Base-by-base conservation (phyloP, 1,140 invertebrate species). In the Holcopasites calliopsidis region DNA sequence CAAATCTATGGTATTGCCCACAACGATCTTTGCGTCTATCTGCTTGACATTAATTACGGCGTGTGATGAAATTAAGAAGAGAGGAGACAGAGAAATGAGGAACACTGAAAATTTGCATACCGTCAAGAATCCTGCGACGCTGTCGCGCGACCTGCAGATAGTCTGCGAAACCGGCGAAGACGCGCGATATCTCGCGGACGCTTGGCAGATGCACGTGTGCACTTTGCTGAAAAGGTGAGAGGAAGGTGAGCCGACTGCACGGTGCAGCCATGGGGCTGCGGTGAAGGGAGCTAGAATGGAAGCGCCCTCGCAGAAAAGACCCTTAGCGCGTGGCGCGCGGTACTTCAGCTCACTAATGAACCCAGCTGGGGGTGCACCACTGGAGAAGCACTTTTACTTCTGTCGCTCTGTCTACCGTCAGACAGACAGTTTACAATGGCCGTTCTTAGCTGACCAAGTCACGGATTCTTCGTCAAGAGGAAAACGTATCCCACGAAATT, bases 321-420 rank as follows among this genome's bases (percentile, higher is more conserved):
- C 87, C 85, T 88, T 85, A 80, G 74, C 57, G 70, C 77, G 69
- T 52, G 71, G 68, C 73, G 82, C 70, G 80, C 80, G 75, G 82
- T 84, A 88, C 89, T 90, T 86, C 80, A 89, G 88, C 88, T 88
- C 87, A 90, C 89, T 90, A 90, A 90, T 90, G 89, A 90, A 90
- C 88, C 87, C 86, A 84, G 83, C 76, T 84, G 79, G 83, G 83
- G 83, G 78, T 85, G 70, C 64, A 77, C 80, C 82, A 85, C 85
- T 89, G 79, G 83, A 89, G 82, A 80, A 88, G 89, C 87, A 89
- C 88, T 89, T 89, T 90, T 89, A 89, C 85, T 89, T 87, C 78
- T 86, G 87, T 85, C 85, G 82, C 81, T 88, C 84, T 85, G 83
- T 87, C 83, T 88, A 80, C 83, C 81, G 82, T 77, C 80, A 44